These are phyloP conservation scores for Abrostola triplasia DNA, from an alignment of 2,888 invertebrate species.

Conservation along the genomic window DNA sequence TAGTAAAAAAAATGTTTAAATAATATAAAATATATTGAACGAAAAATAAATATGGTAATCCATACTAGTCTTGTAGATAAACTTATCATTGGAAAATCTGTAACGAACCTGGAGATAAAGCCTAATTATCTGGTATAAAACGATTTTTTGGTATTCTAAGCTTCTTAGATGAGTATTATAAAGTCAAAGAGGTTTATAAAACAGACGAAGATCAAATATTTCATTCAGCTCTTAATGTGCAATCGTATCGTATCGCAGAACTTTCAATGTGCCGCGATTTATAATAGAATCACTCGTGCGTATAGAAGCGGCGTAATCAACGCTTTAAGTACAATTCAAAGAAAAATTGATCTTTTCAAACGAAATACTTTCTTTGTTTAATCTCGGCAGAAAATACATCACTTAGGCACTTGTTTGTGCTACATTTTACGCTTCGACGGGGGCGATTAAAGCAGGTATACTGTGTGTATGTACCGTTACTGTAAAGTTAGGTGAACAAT, in stretches of 20 bases:
- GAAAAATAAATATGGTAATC: too few relatives aligned
- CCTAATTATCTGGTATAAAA: not conserved
- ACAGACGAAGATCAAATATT: constrained; percentile 10
- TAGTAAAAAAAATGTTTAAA: too few relatives aligned
- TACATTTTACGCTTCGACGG: not conserved
- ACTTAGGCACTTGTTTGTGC: not conserved
- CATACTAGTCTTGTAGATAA: not conserved
- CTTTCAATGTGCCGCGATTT: constrained; percentile 1
- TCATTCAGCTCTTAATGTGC: constrained; percentile 3
- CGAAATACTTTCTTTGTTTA: not conserved
- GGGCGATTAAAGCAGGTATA: not conserved
- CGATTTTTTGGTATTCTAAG: not conserved
- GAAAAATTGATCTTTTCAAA: constrained; percentile 5
- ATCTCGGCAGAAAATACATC: not conserved
- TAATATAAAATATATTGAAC: too few relatives aligned
- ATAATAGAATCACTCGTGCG: constrained; percentile 9
- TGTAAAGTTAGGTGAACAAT: too few relatives aligned
- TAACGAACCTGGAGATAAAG: not conserved
- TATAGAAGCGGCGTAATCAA: not conserved
- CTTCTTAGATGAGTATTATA: not conserved
- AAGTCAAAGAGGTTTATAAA: constrained; percentile 1
- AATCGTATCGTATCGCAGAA: not conserved
- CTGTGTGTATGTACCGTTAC: not conserved
- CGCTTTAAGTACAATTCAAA: not conserved
- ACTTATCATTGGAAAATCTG: not conserved